These are phyloP conservation scores for Tipula unca DNA, from an alignment of 2,888 invertebrate species.

Conservation along the genomic window DNA sequence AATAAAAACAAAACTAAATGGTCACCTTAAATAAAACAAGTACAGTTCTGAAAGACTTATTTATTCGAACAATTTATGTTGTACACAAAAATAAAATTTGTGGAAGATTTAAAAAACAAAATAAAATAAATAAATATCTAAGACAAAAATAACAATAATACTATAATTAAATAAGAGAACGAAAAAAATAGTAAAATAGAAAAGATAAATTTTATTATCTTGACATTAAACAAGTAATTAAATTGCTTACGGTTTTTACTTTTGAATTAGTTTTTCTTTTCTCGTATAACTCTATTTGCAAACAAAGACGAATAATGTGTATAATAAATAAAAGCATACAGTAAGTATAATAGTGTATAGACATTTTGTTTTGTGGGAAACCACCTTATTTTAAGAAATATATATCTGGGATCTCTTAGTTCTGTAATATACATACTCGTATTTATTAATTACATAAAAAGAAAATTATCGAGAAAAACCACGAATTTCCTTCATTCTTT, in stretches of 20 bases:
- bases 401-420: background rate
- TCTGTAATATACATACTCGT: background rate
- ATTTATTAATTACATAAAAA: background rate
- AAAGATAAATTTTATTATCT: conserved; percentile 14
- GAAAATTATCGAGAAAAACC: background rate
- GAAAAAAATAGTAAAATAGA: background rate
- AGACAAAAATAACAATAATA: background rate
- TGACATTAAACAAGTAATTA: background rate
- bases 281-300: background rate
- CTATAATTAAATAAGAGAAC: background rate
- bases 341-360: background rate
- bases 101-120: background rate
- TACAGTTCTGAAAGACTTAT: background rate
- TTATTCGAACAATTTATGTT: background rate
- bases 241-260: conserved; percentile 14
- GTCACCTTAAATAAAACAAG: background rate
- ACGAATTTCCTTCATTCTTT: background rate
- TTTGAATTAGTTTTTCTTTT: background rate
- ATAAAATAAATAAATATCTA: background rate
- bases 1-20: too few relatives aligned
- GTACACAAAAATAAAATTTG: background rate
- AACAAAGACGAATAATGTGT: background rate
- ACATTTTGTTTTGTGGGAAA: background rate
- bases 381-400: background rate
- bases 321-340: background rate